Evolutionary conservation across 2,113 vertebrate species (phyloP), one percentile per base, ranked within the genome.

Genomic region (Eleginops maclovinus): DNA sequence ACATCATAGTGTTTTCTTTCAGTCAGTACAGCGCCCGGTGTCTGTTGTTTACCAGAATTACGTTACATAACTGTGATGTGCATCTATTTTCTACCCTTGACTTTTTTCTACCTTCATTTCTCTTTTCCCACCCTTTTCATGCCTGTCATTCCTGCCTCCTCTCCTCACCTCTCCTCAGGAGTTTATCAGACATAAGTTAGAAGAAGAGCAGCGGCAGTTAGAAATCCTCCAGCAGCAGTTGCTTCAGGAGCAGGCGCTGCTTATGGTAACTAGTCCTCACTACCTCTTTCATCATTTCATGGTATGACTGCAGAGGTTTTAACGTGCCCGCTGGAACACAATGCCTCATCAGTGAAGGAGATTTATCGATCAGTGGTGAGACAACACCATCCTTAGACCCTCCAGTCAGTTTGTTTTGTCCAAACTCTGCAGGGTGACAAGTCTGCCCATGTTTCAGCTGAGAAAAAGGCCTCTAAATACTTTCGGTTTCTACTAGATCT

Each of bases 171-270:
- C 51, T 92, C 76, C 85, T 78, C 93, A 97, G 96, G 96, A 97
- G 83, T 97, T 97, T 93, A 97, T 98, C 84, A 96, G 96, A 89
- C 96, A 97, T 88, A 97, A 97, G 94, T 95, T 98, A 92, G 97
- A 98, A 90, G 96, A 97, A 85, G 97, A 97, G 91, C 97, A 97
- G 93, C 94, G 96, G 60, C 96, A 98, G 92, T 95, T 98, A 92
- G 97, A 98, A 93, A 96, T 97, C 84, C 96, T 98, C 60, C 97
- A 98, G 92, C 97, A 98, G 94, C 97, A 98, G 94, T 89, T 98
- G 89, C 96, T 98, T 85, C 97, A 98, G 94, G 97, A 98, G 92
- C 97, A 98, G 91, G 97, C 97, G 36, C 92, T 98, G 79, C 96
- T 98, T 72, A 96, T 98, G 97, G 97, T 98, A 97, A 96, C 86